Evolutionary conservation across 2,797 vertebrate genomes (phyloP), one percentile per base, ranked within the genome.

Genomic region (Simalia tracyae): DNA sequence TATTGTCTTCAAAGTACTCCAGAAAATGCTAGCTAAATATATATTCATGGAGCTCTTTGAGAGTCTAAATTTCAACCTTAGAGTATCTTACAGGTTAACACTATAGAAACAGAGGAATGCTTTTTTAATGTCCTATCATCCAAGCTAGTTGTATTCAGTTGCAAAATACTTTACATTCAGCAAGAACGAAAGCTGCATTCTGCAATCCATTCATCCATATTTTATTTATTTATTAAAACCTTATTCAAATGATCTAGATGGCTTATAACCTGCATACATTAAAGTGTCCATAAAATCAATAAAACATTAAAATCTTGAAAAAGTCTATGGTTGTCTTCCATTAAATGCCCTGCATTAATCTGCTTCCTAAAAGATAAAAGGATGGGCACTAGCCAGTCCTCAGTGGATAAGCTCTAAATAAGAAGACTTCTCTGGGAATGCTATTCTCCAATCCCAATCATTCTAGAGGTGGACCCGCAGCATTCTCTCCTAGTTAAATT

Each of bases 1-100:
- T 90, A 15, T 90, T 88, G 89, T 89, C 81, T 89, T 92, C 76
- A 89, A 84, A 92, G 60, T 63, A 60, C 59, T 89, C 46, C 36
- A 72, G 84, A 90, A 76, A 54, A 90, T 19, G 90, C 54, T 66
- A 90, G 64, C 28, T 50, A 50, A 56, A 88, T 89, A 12, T 59
- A 26, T 60, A 12, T 85, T 17, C 22, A 68, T n/a, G 81, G 17
- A 68, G 7, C n/a, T 88, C 76, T 86, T 68, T 63, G 66, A 61
- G 86, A 81, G 8, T 63, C 57, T 36, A 31, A 88, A 15, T 50
- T 64, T 84, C n/a, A 84, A 7, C 14, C 15, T 31, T 19, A 15
- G 24, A 46, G 54, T 28, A 50, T 31, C 6, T 63, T 86, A 60
- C 57, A 76, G 31, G 28, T 86, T 12, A 72, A 86, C 86, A 76